These are phyloP conservation scores for Pristionchus arcanus DNA, from an alignment of 2,888 invertebrate species.

Conservation along the genomic window DNA sequence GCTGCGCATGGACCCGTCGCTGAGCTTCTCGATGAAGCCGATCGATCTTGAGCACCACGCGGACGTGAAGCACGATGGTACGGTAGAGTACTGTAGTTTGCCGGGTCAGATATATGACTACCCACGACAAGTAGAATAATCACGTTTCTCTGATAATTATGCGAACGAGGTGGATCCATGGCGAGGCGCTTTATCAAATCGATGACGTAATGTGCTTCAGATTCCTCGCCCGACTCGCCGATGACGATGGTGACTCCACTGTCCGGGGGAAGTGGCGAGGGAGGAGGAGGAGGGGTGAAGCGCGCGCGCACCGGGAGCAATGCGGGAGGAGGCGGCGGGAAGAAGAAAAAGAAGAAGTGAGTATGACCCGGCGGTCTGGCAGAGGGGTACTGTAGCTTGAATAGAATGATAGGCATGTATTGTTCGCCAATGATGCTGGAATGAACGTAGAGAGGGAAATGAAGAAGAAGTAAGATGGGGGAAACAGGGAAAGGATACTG, in stretches of 20 bases:
- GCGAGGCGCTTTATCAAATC: no score
- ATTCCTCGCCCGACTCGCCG: neutral
- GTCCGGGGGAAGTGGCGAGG: neutral
- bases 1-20: slow-evolving; percentile 41
- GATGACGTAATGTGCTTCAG: no score
- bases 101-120: neutral
- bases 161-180: no score
- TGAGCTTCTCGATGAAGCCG: slow-evolving; percentile 41
- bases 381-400: neutral
- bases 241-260: neutral
- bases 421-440: no score
- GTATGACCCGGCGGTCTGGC: neutral
- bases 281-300: neutral
- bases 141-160: no score
- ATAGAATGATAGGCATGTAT: neutral
- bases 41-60: neutral
- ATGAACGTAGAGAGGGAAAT: neutral
- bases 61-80: neutral
- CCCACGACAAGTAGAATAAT: no score
- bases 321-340: neutral
- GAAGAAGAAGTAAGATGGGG: no score
- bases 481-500: neutral
- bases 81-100: neutral
- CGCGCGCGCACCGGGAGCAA: neutral
- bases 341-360: slow-evolving; percentile 13